These are phyloP conservation scores for Dysdera silvatica DNA, from an alignment of 1,140 invertebrate species.

Conservation along the genomic window DNA sequence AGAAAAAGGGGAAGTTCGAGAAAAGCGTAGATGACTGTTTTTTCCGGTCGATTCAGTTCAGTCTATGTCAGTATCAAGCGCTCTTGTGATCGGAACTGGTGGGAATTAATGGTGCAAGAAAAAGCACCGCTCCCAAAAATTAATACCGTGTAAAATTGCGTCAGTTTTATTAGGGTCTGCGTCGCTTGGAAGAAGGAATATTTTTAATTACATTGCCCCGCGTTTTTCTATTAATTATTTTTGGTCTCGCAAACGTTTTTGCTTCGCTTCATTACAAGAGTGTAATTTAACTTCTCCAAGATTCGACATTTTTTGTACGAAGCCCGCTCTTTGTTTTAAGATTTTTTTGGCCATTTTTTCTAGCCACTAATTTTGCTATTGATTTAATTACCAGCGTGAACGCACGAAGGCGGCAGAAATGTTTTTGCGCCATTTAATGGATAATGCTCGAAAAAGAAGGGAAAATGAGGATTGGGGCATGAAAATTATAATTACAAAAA, in stretches of 20 bases:
- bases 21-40: too few species aligned
- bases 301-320: too few species aligned
- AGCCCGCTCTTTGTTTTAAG: background rate
- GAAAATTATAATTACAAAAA: constrained; percentile 27
- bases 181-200: background rate
- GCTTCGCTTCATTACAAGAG: constrained; percentile 16
- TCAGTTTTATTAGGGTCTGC: background rate
- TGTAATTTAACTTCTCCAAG: too few species aligned
- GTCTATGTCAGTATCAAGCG: too few species aligned
- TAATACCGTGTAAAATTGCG: constrained; percentile 14
- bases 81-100: too few species aligned
- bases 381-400: constrained; percentile 26
- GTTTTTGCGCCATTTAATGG: too few species aligned
- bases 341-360: constrained; percentile 3
- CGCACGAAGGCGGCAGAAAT: too few species aligned
- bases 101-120: constrained; percentile 6
- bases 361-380: constrained; percentile 26
- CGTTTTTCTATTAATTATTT: constrained; percentile 17
- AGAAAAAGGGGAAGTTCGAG: too few species aligned
- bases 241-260: background rate
- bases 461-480: too few species aligned
- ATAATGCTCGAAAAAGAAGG: too few species aligned
- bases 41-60: too few species aligned
- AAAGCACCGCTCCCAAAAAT: constrained; percentile 10
- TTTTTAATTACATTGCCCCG: constrained; percentile 24